Conservation (phyloP, 2,113 vertebrate species). For the Apaloderma vittatum region DNA sequence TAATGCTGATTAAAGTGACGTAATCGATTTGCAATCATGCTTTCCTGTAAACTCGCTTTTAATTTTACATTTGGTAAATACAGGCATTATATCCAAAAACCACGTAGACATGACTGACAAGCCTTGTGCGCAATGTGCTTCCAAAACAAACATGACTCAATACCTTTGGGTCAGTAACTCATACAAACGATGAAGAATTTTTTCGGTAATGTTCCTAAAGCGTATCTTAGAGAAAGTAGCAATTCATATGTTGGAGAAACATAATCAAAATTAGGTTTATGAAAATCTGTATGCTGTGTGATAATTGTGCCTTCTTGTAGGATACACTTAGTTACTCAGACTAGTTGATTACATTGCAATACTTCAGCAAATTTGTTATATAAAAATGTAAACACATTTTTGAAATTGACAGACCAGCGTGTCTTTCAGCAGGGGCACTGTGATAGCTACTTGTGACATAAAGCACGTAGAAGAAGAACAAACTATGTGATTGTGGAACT, state of each 20-base stretch:
- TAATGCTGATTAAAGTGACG: slow-evolving; percentile 31
- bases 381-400: neutral
- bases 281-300: neutral
- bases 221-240: neutral
- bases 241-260: neutral
- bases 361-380: neutral
- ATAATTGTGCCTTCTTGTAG: neutral
- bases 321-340: neutral
- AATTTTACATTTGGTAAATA: neutral
- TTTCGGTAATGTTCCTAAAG: neutral
- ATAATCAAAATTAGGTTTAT: neutral
- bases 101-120: slow-evolving; percentile 11
- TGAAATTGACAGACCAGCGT: neutral
- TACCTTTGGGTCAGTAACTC: slow-evolving; percentile 6
- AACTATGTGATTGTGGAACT: neutral
- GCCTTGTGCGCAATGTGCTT: neutral
- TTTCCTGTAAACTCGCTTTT: slow-evolving; percentile 47
- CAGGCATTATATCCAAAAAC: neutral
- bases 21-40: slow-evolving; percentile 5
- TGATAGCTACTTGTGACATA: neutral
- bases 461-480: neutral
- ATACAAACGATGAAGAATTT: neutral
- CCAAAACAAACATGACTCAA: slow-evolving; percentile 61
- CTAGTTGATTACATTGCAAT: neutral
- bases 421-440: neutral